Conservation (phyloP, 2,797 vertebrate species). For the Margarornis squamiger region DNA sequence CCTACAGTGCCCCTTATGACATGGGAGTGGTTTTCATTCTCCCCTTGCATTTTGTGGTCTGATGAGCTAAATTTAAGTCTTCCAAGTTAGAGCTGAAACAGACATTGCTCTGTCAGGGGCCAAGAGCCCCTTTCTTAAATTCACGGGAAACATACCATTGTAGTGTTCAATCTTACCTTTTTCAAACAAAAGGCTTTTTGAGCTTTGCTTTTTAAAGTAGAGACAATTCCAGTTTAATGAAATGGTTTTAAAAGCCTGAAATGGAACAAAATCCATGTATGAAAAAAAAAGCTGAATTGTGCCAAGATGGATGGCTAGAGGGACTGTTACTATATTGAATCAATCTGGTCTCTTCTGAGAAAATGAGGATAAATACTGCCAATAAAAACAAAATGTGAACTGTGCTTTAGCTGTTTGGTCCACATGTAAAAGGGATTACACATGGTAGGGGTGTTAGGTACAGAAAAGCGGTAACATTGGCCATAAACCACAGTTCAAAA, state of each 20-base stretch:
- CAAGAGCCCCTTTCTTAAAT: not conserved
- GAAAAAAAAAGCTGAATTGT: not conserved
- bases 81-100: not conserved
- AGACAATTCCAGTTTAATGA: not conserved
- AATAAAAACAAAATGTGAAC: not conserved
- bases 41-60: not conserved
- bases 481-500: not conserved
- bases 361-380: not conserved
- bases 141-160: not conserved
- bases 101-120: not conserved
- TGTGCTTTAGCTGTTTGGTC: not conserved
- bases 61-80: not conserved
- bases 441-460: rapidly evolving
- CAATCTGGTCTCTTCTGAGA: not conserved
- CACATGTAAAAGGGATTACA: not conserved
- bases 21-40: not conserved
- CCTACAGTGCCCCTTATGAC: not conserved
- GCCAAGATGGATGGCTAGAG: not conserved
- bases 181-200: not conserved
- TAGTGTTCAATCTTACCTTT: not conserved
- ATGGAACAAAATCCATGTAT: not conserved
- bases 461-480: not conserved
- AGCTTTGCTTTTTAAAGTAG: not conserved
- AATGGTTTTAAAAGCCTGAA: not conserved
- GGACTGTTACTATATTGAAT: not conserved